Percentiles rank a stretch among this genome's conserved stretches.
phyloP scores from a whole-genome alignment of 2,113 vertebrate species.

The Colius striatus region DNA sequence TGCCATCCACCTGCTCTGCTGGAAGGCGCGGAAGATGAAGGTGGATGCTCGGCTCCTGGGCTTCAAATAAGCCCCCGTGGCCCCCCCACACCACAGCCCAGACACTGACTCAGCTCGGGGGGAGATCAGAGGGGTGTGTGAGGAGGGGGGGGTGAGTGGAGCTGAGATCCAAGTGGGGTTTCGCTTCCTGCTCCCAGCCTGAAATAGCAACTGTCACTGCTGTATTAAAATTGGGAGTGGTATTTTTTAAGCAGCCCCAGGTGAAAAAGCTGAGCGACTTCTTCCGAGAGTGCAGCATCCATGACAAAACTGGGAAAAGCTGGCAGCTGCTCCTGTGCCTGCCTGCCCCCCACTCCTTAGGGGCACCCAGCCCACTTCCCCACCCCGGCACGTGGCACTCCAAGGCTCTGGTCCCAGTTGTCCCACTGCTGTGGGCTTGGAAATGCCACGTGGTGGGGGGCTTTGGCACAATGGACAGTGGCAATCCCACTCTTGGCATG shows the following conservation, averaged over 20 bases:
- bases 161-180: background rate
- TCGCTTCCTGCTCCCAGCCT: conserved; percentile 45
- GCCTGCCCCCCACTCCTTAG: background rate
- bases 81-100: no score
- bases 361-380: background rate
- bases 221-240: conserved; percentile 45
- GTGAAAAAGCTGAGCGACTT: conserved; percentile 20
- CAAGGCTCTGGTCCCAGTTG: fast-evolving
- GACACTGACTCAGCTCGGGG: background rate
- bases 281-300: conserved; percentile 15
- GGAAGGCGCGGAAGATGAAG: conserved; percentile 51
- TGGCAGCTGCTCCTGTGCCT: background rate
- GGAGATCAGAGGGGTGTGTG: no score
- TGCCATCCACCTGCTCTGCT: conserved; percentile 54
- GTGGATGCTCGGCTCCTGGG: conserved; percentile 3
- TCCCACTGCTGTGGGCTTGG: fast-evolving
- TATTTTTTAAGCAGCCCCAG: conserved; percentile 41
- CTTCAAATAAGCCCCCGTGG: background rate
- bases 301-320: conserved; percentile 34
- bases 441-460: fast-evolving
- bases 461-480: fast-evolving
- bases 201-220: background rate
- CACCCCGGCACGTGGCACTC: fast-evolving
- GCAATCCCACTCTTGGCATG: no score
- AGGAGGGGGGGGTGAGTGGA: background rate